Evolutionary conservation across 2,797 vertebrate species (phyloP), one percentile per base, ranked within the genome.

Genomic region (Pangasius mekongensis): DNA sequence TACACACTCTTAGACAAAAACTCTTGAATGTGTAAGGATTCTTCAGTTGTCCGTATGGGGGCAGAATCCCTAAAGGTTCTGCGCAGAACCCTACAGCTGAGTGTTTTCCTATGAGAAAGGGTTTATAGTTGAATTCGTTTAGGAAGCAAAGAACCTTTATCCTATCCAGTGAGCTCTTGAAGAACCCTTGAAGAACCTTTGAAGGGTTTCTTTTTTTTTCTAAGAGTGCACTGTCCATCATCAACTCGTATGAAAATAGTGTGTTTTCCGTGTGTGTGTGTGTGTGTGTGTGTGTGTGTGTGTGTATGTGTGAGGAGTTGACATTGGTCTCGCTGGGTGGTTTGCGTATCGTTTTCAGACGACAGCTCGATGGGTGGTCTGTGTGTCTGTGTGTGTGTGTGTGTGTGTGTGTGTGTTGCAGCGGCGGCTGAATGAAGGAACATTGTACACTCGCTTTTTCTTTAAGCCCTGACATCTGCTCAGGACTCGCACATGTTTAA

Each of bases 341-440:
- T 93, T 96, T 89, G 92, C 94, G 94, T 94, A 95, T 96, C 93
- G 93, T 91, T 94, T 95, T 95, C 94, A 93, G 92, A 91, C 91
- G 93, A 94, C 94, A 95, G 95, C 96, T 96, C 93, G 84, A 94
- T 97, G 97, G 96, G 97, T 97, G 97, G 97, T 95, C 96, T 88
- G n/a, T 84, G 39, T 66, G 60, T 84, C 27, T 84, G 82, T 94
- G 97, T 94, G 96, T 88, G 93, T 95, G 96, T 88, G 93, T 89
- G 93, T 87, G 92, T 24, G 58, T 52, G 43, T 36, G 49, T 56
- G 33, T 36, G 76, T 80, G 77, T 14, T 77, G 47, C 94, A 95
- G 95, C 77, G 94, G 86, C 85, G 56, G 64, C 87, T 76, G 83
- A 87, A 92, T 87, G 85, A 87, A 88, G 89, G 49, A 83, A 90